Base-by-base conservation (phyloP, 2,797 vertebrate species). In the Arremon aurantiirostris region DNA sequence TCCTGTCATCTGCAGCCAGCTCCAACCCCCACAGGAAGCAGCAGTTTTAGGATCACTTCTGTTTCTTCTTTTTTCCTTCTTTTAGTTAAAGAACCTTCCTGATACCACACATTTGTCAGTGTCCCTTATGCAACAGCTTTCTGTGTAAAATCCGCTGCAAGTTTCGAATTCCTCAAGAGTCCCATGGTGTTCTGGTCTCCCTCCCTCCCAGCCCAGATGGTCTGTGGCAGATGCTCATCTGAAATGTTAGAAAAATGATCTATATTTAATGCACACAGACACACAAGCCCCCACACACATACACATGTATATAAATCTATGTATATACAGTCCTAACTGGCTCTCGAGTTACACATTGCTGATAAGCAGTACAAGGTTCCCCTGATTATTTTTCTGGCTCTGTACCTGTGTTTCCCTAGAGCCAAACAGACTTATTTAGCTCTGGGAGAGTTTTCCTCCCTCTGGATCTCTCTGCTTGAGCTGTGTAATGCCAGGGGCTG, bases 151-250 rank as follows among this genome's bases (percentile, higher is more conserved):
- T 76, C 86, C 2, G 0, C 46, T 47, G 34, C 85, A 84, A 88
- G 72, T 96, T 96, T 94, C 79, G 28, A 73, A 82, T 94, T 93
- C 89, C 63, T 95, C 81, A 73, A 49, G 64, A 94, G 73, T 77
- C 80, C 83, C 47, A 2, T 12, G 68, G 50, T 1, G 0, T 86
- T 90, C 91, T 2, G 1, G 39, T 91, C 78, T 92, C 52, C 11
- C 37, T 83, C 28, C 65, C 63, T 93, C 41, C 50, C 7, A n/a
- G 86, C 80, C 89, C 93, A 97, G 93, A 96, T 96, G 94, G 96
- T 78, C 50, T 76, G 57, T 82, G 79, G 88, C 96, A 97, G 93
- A 95, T 95, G 96, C 92, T 93, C 19, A 70, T 82, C 82, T 1
- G 2, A 92, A 80, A 60, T 69, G 70, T 90, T 79, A 81, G 68